phyloP scores from a whole-genome alignment of 2,888 invertebrate genomes.

The Ectemnius lituratus region DNA sequence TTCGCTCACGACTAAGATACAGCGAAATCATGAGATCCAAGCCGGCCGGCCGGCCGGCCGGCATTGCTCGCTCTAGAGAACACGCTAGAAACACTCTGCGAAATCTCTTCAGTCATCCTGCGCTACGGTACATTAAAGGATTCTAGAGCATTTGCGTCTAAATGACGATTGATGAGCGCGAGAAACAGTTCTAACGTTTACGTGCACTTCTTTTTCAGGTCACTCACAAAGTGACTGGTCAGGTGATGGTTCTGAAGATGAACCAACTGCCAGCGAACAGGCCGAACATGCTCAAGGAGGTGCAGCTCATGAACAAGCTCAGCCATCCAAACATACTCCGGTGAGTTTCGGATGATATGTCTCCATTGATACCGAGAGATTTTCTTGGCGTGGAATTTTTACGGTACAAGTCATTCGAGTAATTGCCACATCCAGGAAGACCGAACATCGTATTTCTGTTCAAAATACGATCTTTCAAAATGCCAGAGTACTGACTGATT shows the following conservation, averaged over 20 bases:
- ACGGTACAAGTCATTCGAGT: too few species aligned
- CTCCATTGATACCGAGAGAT: neutral
- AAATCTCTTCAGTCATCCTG: too few species aligned
- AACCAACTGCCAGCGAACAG: conserved; percentile 95
- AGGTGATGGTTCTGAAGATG: conserved; percentile 98
- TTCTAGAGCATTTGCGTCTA: neutral
- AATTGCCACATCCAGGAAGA: too few species aligned
- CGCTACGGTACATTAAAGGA: too few species aligned
- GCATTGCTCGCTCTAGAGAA: neutral
- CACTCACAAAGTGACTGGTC: conserved; percentile 93
- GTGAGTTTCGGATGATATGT: conserved; percentile 78
- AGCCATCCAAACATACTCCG: conserved; percentile 96
- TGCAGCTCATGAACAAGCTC: conserved; percentile 96
- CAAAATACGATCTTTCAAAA: too few species aligned
- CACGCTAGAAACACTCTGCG: too few species aligned
- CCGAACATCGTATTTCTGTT: too few species aligned
- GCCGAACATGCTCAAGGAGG: conserved; percentile 97
- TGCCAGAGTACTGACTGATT: too few species aligned
- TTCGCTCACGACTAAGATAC: conserved; percentile 6
- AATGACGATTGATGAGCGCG: conserved; percentile 1
- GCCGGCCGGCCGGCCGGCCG: conserved; percentile 2
- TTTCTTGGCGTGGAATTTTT: too few species aligned
- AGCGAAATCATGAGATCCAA: conserved; percentile 25
- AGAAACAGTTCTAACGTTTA: neutral
- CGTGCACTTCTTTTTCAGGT: conserved; percentile 81